Conservation (phyloP, 2,113 vertebrate genomes). For the Poecilia latipinna region DNA sequence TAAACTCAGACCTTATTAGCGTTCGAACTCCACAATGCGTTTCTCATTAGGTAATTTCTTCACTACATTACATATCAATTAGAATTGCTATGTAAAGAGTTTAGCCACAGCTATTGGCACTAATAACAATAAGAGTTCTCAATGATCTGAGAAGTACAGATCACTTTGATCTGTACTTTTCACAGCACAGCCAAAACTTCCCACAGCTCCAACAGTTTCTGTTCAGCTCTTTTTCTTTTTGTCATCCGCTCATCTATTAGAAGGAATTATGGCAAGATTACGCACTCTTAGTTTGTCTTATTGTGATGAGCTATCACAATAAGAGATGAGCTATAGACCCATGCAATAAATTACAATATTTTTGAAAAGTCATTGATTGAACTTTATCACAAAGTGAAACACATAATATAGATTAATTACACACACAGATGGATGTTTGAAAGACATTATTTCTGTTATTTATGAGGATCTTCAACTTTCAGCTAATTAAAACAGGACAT, state of each 20-base stretch:
- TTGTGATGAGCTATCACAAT: too few species aligned
- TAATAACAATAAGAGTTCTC: not conserved
- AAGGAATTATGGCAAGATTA: not conserved
- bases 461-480: too few species aligned
- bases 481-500: too few species aligned
- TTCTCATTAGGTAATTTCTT: constrained; percentile 3
- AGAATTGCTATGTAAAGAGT: not conserved
- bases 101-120: not conserved
- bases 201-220: not conserved
- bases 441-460: too few species aligned
- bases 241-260: not conserved
- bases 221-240: not conserved
- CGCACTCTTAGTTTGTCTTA: too few species aligned
- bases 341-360: too few species aligned
- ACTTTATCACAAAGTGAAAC: too few species aligned
- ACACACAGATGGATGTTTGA: too few species aligned
- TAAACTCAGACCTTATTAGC: not conserved
- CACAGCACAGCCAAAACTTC: not conserved
- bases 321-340: too few species aligned
- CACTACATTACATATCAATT: not conserved
- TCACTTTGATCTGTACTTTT: not conserved
- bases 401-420: too few species aligned
- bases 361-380: too few species aligned
- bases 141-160: not conserved
- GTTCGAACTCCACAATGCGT: not conserved